Base-by-base conservation (phyloP, 2,113 vertebrate genomes). In the Pithys albifrons region DNA sequence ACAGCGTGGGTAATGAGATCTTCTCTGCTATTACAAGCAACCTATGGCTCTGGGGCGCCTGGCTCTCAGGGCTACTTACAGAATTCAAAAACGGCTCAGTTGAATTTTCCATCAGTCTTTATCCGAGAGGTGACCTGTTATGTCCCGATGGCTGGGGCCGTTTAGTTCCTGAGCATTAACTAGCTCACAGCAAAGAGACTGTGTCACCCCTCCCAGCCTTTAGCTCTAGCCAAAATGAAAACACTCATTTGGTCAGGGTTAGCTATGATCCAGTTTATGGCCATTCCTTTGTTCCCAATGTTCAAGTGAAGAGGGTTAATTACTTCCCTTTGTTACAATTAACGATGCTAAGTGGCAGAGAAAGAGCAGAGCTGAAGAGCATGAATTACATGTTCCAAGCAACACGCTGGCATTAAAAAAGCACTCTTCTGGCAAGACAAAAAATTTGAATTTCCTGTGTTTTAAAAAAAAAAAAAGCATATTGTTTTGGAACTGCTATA, bases 281-380 rank as follows among this genome's bases (percentile, higher is more conserved):
- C 57, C 27, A 6, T 46, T 93, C 61, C 70, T 95, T 97, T 91
- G 91, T 85, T 89, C 93, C 76, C 91, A 93, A 5, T 10, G 65
- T 73, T 89, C 77, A 75, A 91, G 76, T 55, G 70, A 96, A 87
- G 45, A 89, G 93, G 94, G 94, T 95, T 95, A 95, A 96, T 96
- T 91, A 89, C 89, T 93, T 92, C 79, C 83, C 79, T 91, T 93
- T 95, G 75, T 95, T 92, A 88, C 83, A 96, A 95, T 93, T 95
- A 97, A 93, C 7, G 22, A 80, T 39, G 54, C 57, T 80, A 94
- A 97, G 69, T 14, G 14, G 70, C 88, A 83, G 41, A 35, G 61
- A 96, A 93, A 90, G 67, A 67, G 90, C 88, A 96, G 55, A 92
- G 65, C 51, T 82, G 61, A 90, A 96, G 33, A 86, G 70, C 43